Evolutionary conservation across 2,888 invertebrate genomes (phyloP).

Genomic region (Xestia sexstrigata): DNA sequence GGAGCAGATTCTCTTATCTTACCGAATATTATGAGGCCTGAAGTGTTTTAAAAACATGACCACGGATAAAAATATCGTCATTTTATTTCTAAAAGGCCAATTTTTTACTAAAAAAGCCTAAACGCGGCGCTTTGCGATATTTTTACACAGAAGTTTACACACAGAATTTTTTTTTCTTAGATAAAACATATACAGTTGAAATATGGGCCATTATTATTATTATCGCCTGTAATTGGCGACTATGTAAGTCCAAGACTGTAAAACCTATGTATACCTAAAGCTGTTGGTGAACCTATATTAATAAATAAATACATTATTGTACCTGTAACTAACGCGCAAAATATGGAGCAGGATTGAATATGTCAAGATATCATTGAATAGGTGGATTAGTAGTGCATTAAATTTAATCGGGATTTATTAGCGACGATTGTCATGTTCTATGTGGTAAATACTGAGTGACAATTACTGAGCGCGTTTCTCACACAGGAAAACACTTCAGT

Average conservation of each 20-base stretch:
- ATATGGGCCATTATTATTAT: no score
- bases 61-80: background rate
- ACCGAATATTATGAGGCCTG: slow-evolving; percentile 11
- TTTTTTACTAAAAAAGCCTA: background rate
- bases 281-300: no score
- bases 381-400: slow-evolving; percentile 29
- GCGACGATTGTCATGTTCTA: background rate
- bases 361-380: slow-evolving; percentile 15
- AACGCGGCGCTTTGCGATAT: background rate
- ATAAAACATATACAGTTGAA: background rate
- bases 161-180: background rate
- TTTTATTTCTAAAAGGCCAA: background rate
- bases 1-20: slow-evolving; percentile 7
- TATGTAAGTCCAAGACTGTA: no score
- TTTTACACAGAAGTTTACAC: background rate
- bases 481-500: background rate
- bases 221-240: no score
- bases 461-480: background rate
- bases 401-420: slow-evolving; percentile 15
- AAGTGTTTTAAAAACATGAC: slow-evolving; percentile 10
- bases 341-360: background rate
- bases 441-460: background rate
- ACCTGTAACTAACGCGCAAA: background rate
- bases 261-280: no score
- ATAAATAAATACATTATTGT: background rate